Conservation (phyloP, 2,888 invertebrate species). For the Myopa tessellatipennis region DNA sequence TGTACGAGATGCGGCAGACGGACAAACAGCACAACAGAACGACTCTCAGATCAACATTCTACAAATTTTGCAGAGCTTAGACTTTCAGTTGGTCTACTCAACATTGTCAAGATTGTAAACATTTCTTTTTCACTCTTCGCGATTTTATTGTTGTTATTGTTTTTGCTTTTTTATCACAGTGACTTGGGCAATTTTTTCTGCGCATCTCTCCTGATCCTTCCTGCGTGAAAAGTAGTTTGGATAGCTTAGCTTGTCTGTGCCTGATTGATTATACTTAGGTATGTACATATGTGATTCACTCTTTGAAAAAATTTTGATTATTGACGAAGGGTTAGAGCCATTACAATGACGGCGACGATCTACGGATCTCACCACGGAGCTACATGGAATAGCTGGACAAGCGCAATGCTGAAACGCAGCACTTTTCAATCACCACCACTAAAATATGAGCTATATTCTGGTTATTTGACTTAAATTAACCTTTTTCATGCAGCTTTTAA, state of each 20-base stretch:
- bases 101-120: conserved; percentile 34
- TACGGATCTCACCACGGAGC: conserved; percentile 46
- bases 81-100: neutral
- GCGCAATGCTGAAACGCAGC: neutral
- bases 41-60: neutral
- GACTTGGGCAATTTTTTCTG: neutral
- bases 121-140: conserved; percentile 21
- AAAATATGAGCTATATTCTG: neutral
- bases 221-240: neutral
- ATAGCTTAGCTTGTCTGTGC: neutral
- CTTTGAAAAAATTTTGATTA: conserved; percentile 3
- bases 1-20: neutral
- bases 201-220: neutral
- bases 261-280: conserved; percentile 31
- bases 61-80: neutral
- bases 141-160: neutral
- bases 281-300: neutral
- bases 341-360: conserved; percentile 17
- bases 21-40: conserved; percentile 7
- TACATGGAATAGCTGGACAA: neutral
- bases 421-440: neutral
- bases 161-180: neutral
- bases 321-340: conserved; percentile 10
- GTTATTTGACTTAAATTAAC: conserved; percentile 24
- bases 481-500: conserved; percentile 25